Base-by-base conservation (phyloP, 2,888 invertebrate genomes). In the Sarcophaga carnaria region DNA sequence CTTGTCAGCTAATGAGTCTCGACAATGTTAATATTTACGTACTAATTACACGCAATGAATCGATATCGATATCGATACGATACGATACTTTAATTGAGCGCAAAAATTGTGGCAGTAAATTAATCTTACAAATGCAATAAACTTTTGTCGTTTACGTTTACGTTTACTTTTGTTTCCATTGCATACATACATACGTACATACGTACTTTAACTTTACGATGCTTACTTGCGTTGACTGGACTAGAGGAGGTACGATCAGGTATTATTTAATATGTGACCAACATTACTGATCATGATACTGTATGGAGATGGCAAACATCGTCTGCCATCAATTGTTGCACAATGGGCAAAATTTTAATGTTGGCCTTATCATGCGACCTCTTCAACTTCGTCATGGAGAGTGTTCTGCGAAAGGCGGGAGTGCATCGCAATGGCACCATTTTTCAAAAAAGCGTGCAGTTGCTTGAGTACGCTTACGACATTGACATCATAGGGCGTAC, bases 31-130 rank as follows among this genome's bases (percentile, higher is more conserved):
- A 85, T 88, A 89, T 87, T 89, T 88, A 88, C 89, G 90, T 91
- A 87, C 92, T 91, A 92, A 91, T 92, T 91, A 91, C 90, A 90
- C 91, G 91, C 91, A 87, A 87, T 84, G 84, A 87, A 87, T 87
- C 37, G 92, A 92, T 91, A 91, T 92, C 91, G 91, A 37, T 37
- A 37, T 37, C 37, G 37, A 37, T 37, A 37, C 37, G 37, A 27
- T 37, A 37, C 37, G 37, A 92, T 92, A 92, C 92, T 92, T 92
- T 92, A 92, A 92, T 92, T 92, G 92, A 91, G 85, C 85, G 84
- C 87, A 87, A 87, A 87, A 87, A 84, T 87, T 87, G 87, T 87
- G 79, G 84, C 79, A 81, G 78, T 84, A 84, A 87, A 87, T 87
- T 87, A 87, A 87, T 84, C 84, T 76, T 85, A 67, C 80, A 80